Evolutionary conservation across 2,113 vertebrate species (phyloP).

Genomic region (Carassius gibelio): DNA sequence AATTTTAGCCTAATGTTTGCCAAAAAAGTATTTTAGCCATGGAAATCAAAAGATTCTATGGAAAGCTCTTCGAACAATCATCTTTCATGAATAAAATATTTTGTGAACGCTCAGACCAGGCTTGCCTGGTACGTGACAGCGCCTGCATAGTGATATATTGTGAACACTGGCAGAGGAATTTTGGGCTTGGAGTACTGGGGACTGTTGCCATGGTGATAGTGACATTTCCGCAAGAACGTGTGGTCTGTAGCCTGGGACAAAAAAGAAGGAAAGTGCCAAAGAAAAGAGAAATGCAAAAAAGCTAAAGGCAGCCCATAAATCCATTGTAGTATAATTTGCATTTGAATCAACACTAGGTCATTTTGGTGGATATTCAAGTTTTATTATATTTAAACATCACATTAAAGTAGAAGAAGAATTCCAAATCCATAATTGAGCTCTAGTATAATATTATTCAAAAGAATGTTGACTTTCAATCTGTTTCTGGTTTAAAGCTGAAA

Average conservation of each 20-base stretch:
- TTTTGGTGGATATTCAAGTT: background rate
- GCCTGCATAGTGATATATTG: conserved; percentile 86
- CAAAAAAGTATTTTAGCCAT: background rate
- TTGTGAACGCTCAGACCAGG: conserved; percentile 6
- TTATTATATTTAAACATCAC: conserved; percentile 1
- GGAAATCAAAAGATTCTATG: background rate
- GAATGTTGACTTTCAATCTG: background rate
- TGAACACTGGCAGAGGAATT: conserved; percentile 89
- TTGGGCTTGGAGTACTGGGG: conserved; percentile 85
- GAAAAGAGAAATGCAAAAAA: background rate
- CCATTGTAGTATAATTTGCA: conserved; percentile 9
- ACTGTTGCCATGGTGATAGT: conserved; percentile 86
- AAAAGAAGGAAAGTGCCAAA: conserved; percentile 8
- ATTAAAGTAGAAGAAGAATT: background rate
- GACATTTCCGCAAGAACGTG: conserved; percentile 94
- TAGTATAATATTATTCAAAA: background rate
- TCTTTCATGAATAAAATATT: background rate
- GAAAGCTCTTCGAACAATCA: background rate
- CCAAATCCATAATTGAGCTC: background rate
- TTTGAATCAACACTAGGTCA: background rate
- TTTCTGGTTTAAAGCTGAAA: background rate
- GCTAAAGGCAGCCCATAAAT: background rate
- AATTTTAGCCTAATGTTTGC: background rate
- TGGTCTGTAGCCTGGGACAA: conserved; percentile 87
- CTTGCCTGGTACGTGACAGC: conserved; percentile 90